phyloP scores from a whole-genome alignment of 2,113 vertebrate species.

The Poeciliopsis occidentalis region DNA sequence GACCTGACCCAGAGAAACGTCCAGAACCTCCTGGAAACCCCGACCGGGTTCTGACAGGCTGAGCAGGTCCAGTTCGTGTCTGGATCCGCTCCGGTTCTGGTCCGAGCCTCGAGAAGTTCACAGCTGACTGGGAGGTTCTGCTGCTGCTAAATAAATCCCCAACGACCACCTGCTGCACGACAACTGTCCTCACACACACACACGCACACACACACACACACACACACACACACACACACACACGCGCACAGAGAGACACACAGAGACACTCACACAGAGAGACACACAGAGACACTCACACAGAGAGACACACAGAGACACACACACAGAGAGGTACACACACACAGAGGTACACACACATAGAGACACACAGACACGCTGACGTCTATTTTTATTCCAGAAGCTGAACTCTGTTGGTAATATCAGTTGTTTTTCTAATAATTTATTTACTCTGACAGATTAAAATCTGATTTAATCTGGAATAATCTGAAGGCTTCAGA shows the following conservation, averaged over 20 bases:
- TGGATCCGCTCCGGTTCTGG: background rate
- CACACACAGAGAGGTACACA: conserved; percentile 2
- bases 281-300: background rate
- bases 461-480: no score
- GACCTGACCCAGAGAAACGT: background rate
- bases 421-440: background rate
- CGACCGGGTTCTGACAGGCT: background rate
- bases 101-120: conserved; percentile 17
- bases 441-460: no score
- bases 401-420: conserved; percentile 7
- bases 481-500: no score
- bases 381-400: conserved; percentile 31
- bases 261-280: conserved; percentile 12
- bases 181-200: conserved; percentile 38
- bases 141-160: conserved; percentile 55
- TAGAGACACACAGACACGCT: background rate
- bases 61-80: background rate
- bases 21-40: background rate
- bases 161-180: conserved; percentile 48
- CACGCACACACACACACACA: conserved; percentile 15
- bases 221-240: background rate
- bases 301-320: background rate
- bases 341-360: background rate
- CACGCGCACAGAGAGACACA: conserved; percentile 11
- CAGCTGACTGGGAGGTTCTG: conserved; percentile 42